Evolutionary conservation across 2,888 invertebrate genomes (phyloP).

Genomic region (Zele albiditarsus): DNA sequence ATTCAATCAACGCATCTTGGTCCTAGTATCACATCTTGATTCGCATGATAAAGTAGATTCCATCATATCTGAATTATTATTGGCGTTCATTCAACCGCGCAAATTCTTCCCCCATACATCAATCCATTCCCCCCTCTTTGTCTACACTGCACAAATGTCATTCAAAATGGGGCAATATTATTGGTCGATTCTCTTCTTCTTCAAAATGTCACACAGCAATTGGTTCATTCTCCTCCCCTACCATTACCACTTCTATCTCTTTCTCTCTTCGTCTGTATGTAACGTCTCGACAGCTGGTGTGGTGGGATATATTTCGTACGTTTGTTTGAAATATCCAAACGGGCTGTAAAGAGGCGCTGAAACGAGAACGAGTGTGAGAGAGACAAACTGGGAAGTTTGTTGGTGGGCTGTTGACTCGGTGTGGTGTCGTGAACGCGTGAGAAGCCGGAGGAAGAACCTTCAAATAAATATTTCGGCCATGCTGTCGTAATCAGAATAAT

Average conservation of each 20-base stretch:
- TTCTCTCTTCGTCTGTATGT: background rate
- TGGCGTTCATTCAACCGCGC: conserved; percentile 8
- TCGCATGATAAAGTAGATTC: background rate
- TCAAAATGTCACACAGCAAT: background rate
- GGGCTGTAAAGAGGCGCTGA: background rate
- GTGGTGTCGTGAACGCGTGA: conserved; percentile 19
- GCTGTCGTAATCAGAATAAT: background rate
- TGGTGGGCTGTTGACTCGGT: conserved; percentile 23
- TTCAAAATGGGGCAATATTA: conserved; percentile 1
- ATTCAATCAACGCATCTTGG: too few relatives aligned
- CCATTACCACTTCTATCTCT: too few relatives aligned
- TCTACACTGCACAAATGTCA: background rate
- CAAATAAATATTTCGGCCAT: conserved; percentile 23
- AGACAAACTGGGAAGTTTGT: background rate
- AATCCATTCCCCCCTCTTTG: background rate
- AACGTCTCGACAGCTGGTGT: conserved; percentile 36
- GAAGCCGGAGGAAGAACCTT: conserved; percentile 7
- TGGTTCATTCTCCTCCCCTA: background rate
- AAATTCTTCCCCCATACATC: background rate
- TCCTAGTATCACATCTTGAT: too few relatives aligned
- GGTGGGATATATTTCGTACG: conserved; percentile 17
- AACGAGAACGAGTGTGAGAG: background rate
- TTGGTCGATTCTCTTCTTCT: conserved; percentile 28
- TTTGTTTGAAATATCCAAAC: conserved; percentile 24
- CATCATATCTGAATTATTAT: background rate